Conservation (phyloP, 2,113 vertebrate species). For the Gallinago media region DNA sequence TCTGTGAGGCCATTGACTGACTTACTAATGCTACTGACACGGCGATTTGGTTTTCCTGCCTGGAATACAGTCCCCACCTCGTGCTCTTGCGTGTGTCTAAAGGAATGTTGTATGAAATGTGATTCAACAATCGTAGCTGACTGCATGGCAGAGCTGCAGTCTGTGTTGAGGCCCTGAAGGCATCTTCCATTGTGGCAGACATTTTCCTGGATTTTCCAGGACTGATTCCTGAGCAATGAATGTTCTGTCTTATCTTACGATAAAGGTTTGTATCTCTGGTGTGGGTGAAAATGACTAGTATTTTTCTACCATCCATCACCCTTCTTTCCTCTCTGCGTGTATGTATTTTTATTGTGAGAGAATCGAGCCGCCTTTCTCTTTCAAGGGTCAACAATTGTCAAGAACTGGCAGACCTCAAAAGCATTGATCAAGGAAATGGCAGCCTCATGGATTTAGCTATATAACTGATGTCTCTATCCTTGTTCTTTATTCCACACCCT, state of each 20-base stretch:
- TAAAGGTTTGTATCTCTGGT: neutral
- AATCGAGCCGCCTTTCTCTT: neutral
- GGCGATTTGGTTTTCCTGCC: neutral
- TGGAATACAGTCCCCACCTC: neutral
- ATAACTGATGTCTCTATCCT: neutral
- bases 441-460: neutral
- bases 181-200: neutral
- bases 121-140: neutral
- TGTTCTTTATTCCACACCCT: neutral
- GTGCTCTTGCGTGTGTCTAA: neutral
- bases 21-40: neutral
- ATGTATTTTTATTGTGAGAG: neutral
- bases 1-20: neutral
- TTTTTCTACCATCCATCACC: neutral
- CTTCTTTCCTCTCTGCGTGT: neutral
- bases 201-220: neutral
- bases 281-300: neutral
- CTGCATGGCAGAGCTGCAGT: neutral
- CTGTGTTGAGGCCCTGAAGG: neutral
- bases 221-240: neutral
- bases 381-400: neutral
- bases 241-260: neutral
- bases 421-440: neutral
- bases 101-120: neutral
- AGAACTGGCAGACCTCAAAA: neutral